Base-by-base conservation (phyloP, 1,140 invertebrate species). In the Drosophila willistoni region DNA sequence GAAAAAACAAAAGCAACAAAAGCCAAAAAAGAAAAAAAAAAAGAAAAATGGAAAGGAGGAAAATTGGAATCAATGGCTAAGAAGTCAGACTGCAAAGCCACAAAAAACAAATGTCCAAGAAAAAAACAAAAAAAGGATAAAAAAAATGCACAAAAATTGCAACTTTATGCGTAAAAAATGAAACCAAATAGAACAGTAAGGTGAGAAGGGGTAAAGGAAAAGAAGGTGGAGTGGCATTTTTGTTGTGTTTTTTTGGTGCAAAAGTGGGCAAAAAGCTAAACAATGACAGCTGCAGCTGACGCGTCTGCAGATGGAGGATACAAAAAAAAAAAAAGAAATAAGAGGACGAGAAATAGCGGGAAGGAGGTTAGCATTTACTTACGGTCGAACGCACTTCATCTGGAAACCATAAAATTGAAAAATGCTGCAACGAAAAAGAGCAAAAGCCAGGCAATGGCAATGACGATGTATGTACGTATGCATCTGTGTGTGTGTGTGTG, bases 341-440 rank as follows among this genome's bases (percentile, higher is more conserved):
- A 36, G 34, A 60, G 4, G 47, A 12, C 34, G 57, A 34, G 41
- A 10, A 12, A 34, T 12, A 22, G 3, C 1, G 6, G 61, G 55
- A 14, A 25, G 12, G 60, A 65, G 60, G 69, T 61, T 57, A 68
- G 67, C 72, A 83, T 87, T 87, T 82, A 86, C 79, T 86, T 83
- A 82, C 79, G 83, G 83, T 87, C 83, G 79, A 86, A 86, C 83
- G 83, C 83, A 86, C 83, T 86, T 86, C 83, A 86, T 86, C 79
- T 87, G 83, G 79, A 86, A 86, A 87, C 83, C 83, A 87, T 87
- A 87, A 87, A 86, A 86, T 83, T 87, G 83, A 86, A 86, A 86
- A 86, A 86, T 82, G 59, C 83, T 83, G 68, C 79, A 75, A 54
- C 68, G 72, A 74, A 64, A 42, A 71, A 75, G 81, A 79, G 67